Conservation (phyloP, 2,113 vertebrate genomes). For the Microcebus lehilahytsara region DNA sequence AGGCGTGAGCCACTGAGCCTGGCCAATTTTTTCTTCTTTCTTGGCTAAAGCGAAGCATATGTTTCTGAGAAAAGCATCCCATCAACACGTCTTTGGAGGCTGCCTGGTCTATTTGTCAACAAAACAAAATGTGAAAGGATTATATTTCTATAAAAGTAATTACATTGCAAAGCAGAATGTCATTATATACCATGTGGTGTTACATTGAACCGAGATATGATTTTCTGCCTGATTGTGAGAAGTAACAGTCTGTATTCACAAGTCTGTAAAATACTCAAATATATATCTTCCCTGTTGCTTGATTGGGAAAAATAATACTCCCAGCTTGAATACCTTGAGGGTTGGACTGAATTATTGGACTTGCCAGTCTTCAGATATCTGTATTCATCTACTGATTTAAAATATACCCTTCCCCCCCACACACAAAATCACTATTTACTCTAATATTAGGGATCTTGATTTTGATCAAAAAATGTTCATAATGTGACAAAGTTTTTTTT, state of each 20-base stretch:
- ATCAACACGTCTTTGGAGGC: constrained; percentile 71
- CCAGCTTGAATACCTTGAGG: constrained; percentile 74
- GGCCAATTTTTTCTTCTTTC: neutral
- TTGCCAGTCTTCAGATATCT: constrained; percentile 62
- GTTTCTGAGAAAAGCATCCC: constrained; percentile 73
- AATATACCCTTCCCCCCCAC: constrained; percentile 66
- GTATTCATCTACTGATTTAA: constrained; percentile 79
- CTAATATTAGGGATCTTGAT: constrained; percentile 68
- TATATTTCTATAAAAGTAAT: constrained; percentile 78
- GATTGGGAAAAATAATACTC: constrained; percentile 73
- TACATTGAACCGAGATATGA: constrained; percentile 46
- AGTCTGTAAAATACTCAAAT: constrained; percentile 65
- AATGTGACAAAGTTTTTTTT: constrained; percentile 57
- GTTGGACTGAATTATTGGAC: constrained; percentile 74
- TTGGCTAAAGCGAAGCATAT: constrained; percentile 68
- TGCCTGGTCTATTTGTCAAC: constrained; percentile 81
- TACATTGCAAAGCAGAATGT: constrained; percentile 72
- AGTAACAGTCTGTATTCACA: constrained; percentile 63
- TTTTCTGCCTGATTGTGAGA: constrained; percentile 75
- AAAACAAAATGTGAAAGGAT: constrained; percentile 79
- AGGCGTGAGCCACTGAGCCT: too few species aligned
- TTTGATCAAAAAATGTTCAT: constrained; percentile 49
- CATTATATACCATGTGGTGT: constrained; percentile 17
- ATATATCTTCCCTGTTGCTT: constrained; percentile 58
- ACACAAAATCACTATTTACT: constrained; percentile 58